phyloP scores from a whole-genome alignment of 2,888 invertebrate species.

The Isotomurus palustris region DNA sequence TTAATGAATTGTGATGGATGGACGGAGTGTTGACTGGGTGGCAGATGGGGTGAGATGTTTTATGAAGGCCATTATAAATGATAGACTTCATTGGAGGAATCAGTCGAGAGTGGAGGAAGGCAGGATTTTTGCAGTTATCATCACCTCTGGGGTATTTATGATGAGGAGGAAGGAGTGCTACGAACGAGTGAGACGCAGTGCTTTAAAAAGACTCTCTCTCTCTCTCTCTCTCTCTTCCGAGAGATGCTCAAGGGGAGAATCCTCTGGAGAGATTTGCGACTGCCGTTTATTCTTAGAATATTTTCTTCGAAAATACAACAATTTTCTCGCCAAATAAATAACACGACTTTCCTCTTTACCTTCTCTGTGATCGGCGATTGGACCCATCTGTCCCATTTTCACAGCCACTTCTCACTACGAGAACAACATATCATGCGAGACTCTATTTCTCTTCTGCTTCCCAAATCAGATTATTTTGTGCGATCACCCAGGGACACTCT shows the following conservation, averaged over 20 bases:
- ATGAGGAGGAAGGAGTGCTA: neutral
- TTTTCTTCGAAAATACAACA: constrained; percentile 42
- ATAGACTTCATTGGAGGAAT: too few species aligned
- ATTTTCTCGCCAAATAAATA: constrained; percentile 45
- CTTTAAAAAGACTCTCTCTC: too few species aligned
- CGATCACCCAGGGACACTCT: constrained; percentile 1
- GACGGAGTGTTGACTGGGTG: neutral
- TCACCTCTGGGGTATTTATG: neutral
- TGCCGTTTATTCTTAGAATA: constrained; percentile 45
- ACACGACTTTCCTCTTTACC: constrained; percentile 46
- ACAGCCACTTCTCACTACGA: too few species aligned
- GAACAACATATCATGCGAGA: too few species aligned
- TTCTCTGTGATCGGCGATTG: constrained; percentile 15
- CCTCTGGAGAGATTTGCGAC: constrained; percentile 41
- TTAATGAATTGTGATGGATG: neutral
- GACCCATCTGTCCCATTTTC: constrained; percentile 16
- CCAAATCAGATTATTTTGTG: constrained; percentile 14
- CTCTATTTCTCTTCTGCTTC: too few species aligned
- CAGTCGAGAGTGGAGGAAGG: neutral
- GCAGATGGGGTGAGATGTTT: neutral
- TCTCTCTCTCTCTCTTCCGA: too few species aligned
- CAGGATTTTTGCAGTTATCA: constrained; percentile 13
- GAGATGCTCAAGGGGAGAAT: constrained; percentile 18
- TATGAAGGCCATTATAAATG: constrained; percentile 13
- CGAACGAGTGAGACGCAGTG: neutral